Conservation (phyloP, 2,113 vertebrate species). For the Solenodon paradoxus region DNA sequence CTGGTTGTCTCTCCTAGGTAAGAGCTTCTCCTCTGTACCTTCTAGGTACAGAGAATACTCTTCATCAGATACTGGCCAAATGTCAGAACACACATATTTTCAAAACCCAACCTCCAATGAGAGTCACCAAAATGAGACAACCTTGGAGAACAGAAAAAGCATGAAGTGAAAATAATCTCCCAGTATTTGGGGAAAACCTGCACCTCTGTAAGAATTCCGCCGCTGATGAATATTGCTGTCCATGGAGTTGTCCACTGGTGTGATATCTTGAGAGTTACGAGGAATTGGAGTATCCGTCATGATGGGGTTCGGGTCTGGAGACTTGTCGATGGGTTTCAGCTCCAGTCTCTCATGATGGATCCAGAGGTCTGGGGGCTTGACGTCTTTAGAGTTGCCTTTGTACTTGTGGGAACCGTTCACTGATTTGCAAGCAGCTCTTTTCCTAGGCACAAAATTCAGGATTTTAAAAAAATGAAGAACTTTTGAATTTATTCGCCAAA, state of each 20-base stretch:
- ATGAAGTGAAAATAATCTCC: not conserved
- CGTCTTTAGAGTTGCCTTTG: slow-evolving; percentile 97
- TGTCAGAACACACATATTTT: not conserved
- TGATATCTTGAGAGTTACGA: slow-evolving; percentile 96
- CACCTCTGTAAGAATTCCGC: slow-evolving; percentile 95
- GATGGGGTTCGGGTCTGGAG: slow-evolving; percentile 96
- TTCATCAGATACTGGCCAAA: not conserved
- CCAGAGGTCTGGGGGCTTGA: slow-evolving; percentile 98
- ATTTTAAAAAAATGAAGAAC: not conserved
- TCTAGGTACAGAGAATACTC: not conserved
- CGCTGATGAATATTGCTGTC: slow-evolving; percentile 94
- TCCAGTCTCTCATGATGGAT: slow-evolving; percentile 98
- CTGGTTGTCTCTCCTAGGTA: not conserved
- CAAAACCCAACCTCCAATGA: not conserved
- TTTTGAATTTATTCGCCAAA: slow-evolving; percentile 9
- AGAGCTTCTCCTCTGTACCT: not conserved
- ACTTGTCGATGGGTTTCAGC: slow-evolving; percentile 97
- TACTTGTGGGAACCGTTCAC: slow-evolving; percentile 98
- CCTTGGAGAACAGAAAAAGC: not conserved
- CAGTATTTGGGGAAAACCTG: not conserved
- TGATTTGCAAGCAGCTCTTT: slow-evolving; percentile 95
- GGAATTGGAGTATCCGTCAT: slow-evolving; percentile 98
- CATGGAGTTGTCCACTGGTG: slow-evolving; percentile 92
- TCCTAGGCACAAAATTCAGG: slow-evolving; percentile 82
- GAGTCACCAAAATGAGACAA: not conserved